phyloP scores from a whole-genome alignment of 23 tunicate species.

The Halocynthia roretzi region DNA sequence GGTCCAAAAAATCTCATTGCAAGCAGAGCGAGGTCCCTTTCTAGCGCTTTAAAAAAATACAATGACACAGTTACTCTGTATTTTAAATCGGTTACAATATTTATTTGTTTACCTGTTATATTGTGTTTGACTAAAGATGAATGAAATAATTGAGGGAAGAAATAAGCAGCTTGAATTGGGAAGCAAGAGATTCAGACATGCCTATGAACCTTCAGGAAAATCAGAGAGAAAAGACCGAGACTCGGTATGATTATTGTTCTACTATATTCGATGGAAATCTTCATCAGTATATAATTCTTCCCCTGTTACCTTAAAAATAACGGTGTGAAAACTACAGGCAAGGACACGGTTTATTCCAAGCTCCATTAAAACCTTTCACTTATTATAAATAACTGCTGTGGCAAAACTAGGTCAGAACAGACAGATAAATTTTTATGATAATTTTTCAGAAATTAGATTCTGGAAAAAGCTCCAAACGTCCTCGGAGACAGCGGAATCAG shows the following conservation, averaged over 20 bases:
- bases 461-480: constrained; percentile 8
- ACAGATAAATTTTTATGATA: not conserved
- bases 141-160: constrained; percentile 57
- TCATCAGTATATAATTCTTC: too few relatives aligned
- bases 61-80: not conserved
- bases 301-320: too few relatives aligned
- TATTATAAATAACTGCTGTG: too few relatives aligned
- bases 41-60: too few relatives aligned
- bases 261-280: too few relatives aligned
- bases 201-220: constrained; percentile 51
- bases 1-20: too few relatives aligned
- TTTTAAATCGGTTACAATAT: not conserved
- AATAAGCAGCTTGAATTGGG: constrained; percentile 68
- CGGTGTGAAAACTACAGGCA: too few relatives aligned
- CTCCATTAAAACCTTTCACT: not conserved
- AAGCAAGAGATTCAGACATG: constrained; percentile 37
- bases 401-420: not conserved
- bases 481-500: constrained; percentile 27
- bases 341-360: not conserved
- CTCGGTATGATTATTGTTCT: too few relatives aligned
- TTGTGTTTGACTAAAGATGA: constrained; percentile 13
- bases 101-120: not conserved
- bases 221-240: not conserved
- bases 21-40: too few relatives aligned
- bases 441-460: constrained; percentile 5